Evolutionary conservation across 2,888 invertebrate species (phyloP).

Genomic region (Macropis europaea): DNA sequence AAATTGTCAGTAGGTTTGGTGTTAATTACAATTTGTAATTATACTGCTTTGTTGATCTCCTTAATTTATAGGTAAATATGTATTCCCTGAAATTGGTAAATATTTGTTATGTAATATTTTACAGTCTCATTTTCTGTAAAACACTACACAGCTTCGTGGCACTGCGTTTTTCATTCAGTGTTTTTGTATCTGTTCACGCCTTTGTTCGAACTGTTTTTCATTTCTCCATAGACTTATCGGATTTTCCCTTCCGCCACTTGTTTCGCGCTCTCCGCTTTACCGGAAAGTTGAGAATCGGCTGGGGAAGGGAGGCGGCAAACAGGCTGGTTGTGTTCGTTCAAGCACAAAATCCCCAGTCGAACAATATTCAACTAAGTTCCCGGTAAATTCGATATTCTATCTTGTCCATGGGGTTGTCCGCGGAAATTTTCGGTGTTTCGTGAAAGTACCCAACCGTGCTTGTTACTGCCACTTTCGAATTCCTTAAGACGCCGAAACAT

Average conservation of each 20-base stretch:
- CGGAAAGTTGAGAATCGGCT: conserved; percentile 32
- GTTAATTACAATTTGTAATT: too few species aligned
- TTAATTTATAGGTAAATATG: too few species aligned
- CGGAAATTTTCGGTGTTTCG: conserved; percentile 38
- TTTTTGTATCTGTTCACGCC: conserved; percentile 7
- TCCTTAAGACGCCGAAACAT: neutral
- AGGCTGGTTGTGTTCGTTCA: conserved; percentile 65
- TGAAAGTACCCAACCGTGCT: neutral
- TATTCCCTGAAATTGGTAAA: too few species aligned
- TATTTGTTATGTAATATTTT: too few species aligned
- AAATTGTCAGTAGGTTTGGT: too few species aligned
- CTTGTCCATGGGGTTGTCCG: conserved; percentile 32
- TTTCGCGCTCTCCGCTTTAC: conserved; percentile 13
- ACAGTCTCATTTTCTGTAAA: too few species aligned
- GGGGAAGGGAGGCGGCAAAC: conserved; percentile 46
- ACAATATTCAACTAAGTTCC: conserved; percentile 77
- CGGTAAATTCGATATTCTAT: conserved; percentile 71
- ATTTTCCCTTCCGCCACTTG: conserved; percentile 16
- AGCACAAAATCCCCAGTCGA: conserved; percentile 70
- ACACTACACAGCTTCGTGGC: neutral
- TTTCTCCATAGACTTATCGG: neutral
- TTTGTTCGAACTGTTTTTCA: neutral
- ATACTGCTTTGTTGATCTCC: too few species aligned
- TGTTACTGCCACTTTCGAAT: neutral
- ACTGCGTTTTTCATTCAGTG: too few species aligned